phyloP scores from a whole-genome alignment of 2,113 vertebrate species.

The Bufo gargarizans region DNA sequence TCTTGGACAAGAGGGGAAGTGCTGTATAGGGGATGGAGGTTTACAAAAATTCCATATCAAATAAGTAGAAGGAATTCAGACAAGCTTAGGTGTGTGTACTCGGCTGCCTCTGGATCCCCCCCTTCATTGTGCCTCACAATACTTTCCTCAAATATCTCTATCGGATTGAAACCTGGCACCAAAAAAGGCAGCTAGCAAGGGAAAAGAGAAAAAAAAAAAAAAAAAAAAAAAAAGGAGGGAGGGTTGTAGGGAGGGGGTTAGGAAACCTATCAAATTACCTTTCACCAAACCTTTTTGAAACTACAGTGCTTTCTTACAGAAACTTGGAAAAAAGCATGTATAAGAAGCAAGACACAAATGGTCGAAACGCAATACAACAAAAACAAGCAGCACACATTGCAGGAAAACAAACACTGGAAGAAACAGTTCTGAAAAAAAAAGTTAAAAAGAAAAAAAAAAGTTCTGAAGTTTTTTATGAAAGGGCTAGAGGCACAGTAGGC shows the following conservation, averaged over 20 bases:
- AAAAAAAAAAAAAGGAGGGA: neutral
- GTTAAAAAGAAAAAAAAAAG: neutral
- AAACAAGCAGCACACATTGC: neutral
- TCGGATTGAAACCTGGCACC: conserved; percentile 78
- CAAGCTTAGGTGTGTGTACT: neutral
- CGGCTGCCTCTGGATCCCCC: conserved; percentile 12
- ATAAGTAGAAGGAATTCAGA: neutral
- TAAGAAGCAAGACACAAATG: neutral
- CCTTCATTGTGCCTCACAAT: conserved; percentile 40
- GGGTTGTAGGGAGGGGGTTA: conserved; percentile 52
- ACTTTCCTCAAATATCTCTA: conserved; percentile 64
- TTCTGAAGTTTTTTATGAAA: neutral
- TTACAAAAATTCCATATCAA: conserved; percentile 10
- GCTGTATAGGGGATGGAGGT: neutral
- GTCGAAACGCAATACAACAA: neutral
- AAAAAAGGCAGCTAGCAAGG: conserved; percentile 38
- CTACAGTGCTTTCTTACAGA: conserved; percentile 12
- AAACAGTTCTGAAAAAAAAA: neutral
- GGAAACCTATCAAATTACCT: conserved; percentile 64
- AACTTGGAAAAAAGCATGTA: neutral
- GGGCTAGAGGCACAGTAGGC: neutral
- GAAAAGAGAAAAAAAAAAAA: neutral
- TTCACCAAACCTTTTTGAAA: conserved; percentile 60
- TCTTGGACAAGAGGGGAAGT: neutral
- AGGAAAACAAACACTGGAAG: neutral